A percentile compares a stretch with the other conserved stretches of the same genome.
phyloP scores from a whole-genome alignment of 2,888 invertebrate species.

The Pelosia muscerda region DNA sequence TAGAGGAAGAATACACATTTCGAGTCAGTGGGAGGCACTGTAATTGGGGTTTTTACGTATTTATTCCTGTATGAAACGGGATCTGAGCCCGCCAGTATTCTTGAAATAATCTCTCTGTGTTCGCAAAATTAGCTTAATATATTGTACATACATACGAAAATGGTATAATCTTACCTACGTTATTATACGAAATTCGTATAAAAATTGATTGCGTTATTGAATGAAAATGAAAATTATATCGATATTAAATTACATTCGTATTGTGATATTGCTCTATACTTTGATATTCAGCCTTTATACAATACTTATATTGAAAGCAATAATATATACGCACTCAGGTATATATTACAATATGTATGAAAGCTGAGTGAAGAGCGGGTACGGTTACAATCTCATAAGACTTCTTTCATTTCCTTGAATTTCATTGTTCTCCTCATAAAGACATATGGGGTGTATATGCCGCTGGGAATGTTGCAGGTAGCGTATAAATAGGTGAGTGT shows the following conservation, averaged over 20 bases:
- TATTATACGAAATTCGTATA: not conserved
- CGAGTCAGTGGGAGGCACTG: too few relatives aligned
- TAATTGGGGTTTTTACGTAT: not conserved
- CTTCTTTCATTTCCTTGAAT: constrained; percentile 22
- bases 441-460: constrained; percentile 7
- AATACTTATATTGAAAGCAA: constrained; percentile 3
- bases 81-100: not conserved
- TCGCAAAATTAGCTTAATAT: not conserved
- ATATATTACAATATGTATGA: constrained; percentile 11
- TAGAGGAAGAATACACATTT: too few relatives aligned
- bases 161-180: too few relatives aligned
- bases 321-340: not conserved
- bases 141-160: not conserved
- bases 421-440: constrained; percentile 23
- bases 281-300: constrained; percentile 27
- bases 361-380: constrained; percentile 4
- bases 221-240: not conserved
- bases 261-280: constrained; percentile 7
- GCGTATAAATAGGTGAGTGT: not conserved
- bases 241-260: not conserved
- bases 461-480: not conserved
- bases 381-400: constrained; percentile 19
- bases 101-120: not conserved
- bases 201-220: not conserved
- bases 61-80: too few relatives aligned